These are phyloP conservation scores for Drosophila varians DNA, from an alignment of 1,140 invertebrate genomes.

Conservation along the genomic window DNA sequence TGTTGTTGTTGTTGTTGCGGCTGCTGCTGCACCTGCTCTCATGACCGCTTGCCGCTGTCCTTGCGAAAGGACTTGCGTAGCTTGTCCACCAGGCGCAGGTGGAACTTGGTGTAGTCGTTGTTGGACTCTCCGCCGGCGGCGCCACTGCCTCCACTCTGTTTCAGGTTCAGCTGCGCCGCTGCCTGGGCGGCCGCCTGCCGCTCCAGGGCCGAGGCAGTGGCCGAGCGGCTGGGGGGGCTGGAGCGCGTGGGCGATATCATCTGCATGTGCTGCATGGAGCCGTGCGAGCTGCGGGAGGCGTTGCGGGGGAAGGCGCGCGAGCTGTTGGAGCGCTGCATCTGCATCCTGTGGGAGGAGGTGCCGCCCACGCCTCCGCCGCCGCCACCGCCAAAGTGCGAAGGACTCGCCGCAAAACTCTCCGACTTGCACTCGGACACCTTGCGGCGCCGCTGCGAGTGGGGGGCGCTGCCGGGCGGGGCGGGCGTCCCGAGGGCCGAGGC, in stretches of 20 bases:
- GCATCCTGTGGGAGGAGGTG: slow-evolving; percentile 86
- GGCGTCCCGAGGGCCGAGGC: slow-evolving; percentile 56
- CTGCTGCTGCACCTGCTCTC: slow-evolving; percentile 51
- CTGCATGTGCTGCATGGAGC: slow-evolving; percentile 87
- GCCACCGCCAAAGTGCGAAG: slow-evolving; percentile 85
- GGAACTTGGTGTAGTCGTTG: slow-evolving; percentile 92
- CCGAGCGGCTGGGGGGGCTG: slow-evolving; percentile 65
- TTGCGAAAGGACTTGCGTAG: slow-evolving; percentile 90
- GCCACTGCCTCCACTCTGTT: slow-evolving; percentile 85
- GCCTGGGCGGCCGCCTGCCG: slow-evolving; percentile 85
- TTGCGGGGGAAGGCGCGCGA: slow-evolving; percentile 85
- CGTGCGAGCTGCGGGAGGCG: slow-evolving; percentile 85
- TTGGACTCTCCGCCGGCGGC: slow-evolving; percentile 55
- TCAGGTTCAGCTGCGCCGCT: slow-evolving; percentile 81
- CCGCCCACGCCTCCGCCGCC: slow-evolving; percentile 85
- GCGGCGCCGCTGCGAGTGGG: slow-evolving; percentile 85
- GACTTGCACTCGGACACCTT: slow-evolving; percentile 93
- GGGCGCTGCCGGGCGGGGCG: slow-evolving; percentile 36
- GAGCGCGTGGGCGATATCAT: slow-evolving; percentile 87
- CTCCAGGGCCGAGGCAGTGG: slow-evolving; percentile 65
- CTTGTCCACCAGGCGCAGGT: slow-evolving; percentile 92
- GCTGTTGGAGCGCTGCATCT: slow-evolving; percentile 77
- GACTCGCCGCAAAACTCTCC: slow-evolving; percentile 89
- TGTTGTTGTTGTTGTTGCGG: slow-evolving; percentile 19
- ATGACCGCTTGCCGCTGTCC: slow-evolving; percentile 85